Evolutionary conservation across 1,140 invertebrate genomes (phyloP).

Genomic region (Apocrypta bakeri): DNA sequence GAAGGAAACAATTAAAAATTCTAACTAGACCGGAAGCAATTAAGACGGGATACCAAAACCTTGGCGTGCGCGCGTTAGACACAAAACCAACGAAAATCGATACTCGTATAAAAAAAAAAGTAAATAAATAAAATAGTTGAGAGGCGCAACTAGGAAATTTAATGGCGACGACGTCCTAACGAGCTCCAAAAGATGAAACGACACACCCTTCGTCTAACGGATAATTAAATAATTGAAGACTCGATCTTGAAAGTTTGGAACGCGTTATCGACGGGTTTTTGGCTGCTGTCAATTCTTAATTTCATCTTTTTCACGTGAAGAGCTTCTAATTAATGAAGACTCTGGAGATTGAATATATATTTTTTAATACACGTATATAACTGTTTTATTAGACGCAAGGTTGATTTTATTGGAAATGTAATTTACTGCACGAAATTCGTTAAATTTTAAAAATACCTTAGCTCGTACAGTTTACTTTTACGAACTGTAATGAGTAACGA

Average conservation of each 20-base stretch:
- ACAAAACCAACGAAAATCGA: conserved; percentile 31
- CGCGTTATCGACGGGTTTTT: too few relatives aligned
- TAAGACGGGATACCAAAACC: background rate
- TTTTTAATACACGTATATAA: too few relatives aligned
- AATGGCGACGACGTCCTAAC: conserved; percentile 58
- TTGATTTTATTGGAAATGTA: background rate
- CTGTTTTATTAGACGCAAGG: too few relatives aligned
- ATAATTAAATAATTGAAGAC: conserved; percentile 72
- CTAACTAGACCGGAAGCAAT: conserved; percentile 36
- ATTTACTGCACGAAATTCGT: background rate
- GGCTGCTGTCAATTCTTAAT: too few relatives aligned
- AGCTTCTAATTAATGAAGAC: too few relatives aligned
- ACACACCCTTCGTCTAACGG: conserved; percentile 59
- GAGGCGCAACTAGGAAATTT: background rate
- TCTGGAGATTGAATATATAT: too few relatives aligned
- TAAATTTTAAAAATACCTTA: background rate
- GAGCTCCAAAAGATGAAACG: conserved; percentile 70
- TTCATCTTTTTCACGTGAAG: too few relatives aligned
- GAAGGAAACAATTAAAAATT: conserved; percentile 22
- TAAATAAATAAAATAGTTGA: too few relatives aligned
- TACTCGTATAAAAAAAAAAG: background rate
- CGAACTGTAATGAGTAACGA: too few relatives aligned
- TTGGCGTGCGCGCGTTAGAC: background rate
- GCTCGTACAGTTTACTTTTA: too few relatives aligned
- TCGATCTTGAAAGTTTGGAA: background rate